A percentile compares a stretch with the other conserved stretches of the same genome.
phyloP scores from a whole-genome alignment of 2,888 invertebrate genomes.

The Sminthurinus aureus region DNA sequence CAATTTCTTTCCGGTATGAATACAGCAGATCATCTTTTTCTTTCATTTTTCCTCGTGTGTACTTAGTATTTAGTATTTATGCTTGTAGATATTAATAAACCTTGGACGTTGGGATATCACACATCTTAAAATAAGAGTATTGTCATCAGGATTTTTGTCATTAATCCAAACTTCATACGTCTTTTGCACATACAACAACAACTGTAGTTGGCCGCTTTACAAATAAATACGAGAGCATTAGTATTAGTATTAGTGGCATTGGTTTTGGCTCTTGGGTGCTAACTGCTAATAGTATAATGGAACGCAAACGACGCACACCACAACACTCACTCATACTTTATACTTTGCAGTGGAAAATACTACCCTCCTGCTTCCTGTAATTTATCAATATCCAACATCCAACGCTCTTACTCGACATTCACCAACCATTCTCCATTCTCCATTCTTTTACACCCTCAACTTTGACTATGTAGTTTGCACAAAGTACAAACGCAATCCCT shows the following conservation, averaged over 20 bases:
- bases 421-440: too few species aligned
- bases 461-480: slow-evolving; percentile 15
- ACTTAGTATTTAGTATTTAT: neutral
- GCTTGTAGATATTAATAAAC: neutral
- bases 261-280: too few species aligned
- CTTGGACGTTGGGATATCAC: neutral
- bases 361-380: slow-evolving; percentile 6
- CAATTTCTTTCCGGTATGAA: neutral
- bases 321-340: too few species aligned
- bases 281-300: neutral
- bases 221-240: slow-evolving; percentile 28
- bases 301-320: too few species aligned
- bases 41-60: neutral
- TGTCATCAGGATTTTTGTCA: neutral
- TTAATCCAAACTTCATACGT: slow-evolving; percentile 11
- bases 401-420: neutral
- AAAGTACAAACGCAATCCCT: too few species aligned
- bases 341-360: slow-evolving; percentile 9
- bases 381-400: slow-evolving; percentile 37
- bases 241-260: neutral
- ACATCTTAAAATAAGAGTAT: neutral
- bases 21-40: neutral
- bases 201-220: neutral
- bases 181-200: too few species aligned
- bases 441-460: slow-evolving; percentile 22